Evolutionary conservation across 2,888 invertebrate genomes (phyloP).

Genomic region (Terebella lapidaria): DNA sequence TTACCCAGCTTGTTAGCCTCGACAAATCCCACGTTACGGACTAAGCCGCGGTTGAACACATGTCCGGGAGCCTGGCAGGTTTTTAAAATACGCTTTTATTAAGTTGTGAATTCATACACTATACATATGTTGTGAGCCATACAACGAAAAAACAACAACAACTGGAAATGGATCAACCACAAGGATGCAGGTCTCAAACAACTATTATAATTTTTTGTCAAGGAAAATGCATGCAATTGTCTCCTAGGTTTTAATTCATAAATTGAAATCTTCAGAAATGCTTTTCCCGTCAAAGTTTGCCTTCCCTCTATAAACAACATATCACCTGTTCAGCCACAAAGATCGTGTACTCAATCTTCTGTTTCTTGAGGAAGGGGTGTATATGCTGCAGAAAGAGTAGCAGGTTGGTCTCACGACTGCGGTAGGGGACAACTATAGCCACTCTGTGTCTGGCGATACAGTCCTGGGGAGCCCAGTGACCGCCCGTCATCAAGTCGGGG

Average conservation of each 20-base stretch:
- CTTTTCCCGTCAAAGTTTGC: too few relatives aligned
- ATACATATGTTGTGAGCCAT: too few relatives aligned
- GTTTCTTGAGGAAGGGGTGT: background rate
- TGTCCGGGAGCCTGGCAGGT: background rate
- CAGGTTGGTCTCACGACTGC: slow-evolving; percentile 62
- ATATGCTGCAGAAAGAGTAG: background rate
- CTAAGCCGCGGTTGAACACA: background rate
- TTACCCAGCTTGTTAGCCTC: slow-evolving; percentile 1
- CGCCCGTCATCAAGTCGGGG: background rate
- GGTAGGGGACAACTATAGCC: slow-evolving; percentile 88
- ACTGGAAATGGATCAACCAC: too few relatives aligned
- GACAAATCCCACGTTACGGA: background rate
- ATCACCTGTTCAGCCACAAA: background rate
- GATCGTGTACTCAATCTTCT: background rate
- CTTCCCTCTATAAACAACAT: background rate
- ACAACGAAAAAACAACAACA: too few relatives aligned
- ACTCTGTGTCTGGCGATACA: slow-evolving; percentile 68
- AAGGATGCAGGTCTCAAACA: too few relatives aligned
- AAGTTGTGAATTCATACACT: too few relatives aligned
- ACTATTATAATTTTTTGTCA: too few relatives aligned
- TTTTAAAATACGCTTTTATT: too few relatives aligned
- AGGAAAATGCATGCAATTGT: too few relatives aligned
- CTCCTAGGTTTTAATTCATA: too few relatives aligned
- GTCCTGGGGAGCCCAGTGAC: slow-evolving; percentile 64
- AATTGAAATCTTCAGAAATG: too few relatives aligned